phyloP scores from a whole-genome alignment of 1,140 invertebrate species.

The Drosophila eugracilis region DNA sequence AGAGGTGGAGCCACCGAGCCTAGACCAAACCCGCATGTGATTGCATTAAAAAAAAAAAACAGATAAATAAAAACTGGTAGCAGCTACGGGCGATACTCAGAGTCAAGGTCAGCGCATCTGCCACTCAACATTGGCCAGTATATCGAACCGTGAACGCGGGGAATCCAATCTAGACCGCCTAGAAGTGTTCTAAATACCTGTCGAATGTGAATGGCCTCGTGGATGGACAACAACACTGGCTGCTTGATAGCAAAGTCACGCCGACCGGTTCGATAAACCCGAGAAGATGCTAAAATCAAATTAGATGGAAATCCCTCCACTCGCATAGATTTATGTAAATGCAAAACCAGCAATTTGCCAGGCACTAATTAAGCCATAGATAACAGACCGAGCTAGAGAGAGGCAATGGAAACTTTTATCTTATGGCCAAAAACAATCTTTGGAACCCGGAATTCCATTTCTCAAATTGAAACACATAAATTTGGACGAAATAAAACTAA shows the following conservation, averaged over 20 bases:
- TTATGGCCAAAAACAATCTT: constrained; percentile 27
- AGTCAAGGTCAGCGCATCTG: constrained; percentile 63
- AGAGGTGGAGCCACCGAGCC: constrained; percentile 16
- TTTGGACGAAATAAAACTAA: constrained; percentile 42
- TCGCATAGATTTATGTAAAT: constrained; percentile 64
- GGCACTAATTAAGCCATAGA: constrained; percentile 52
- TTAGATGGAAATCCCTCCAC: constrained; percentile 57
- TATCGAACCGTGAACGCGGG: background rate
- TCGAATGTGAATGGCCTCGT: constrained; percentile 60
- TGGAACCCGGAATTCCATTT: constrained; percentile 69
- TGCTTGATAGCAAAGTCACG: constrained; percentile 22
- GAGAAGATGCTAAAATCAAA: constrained; percentile 45
- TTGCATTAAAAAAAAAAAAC: constrained; percentile 36
- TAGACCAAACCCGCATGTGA: constrained; percentile 53
- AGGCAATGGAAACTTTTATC: background rate
- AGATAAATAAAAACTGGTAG: constrained; percentile 34
- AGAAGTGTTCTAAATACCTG: constrained; percentile 62
- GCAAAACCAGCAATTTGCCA: constrained; percentile 30
- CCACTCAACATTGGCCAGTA: constrained; percentile 44
- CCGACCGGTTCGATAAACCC: constrained; percentile 60
- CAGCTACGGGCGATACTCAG: background rate
- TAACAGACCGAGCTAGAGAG: constrained; percentile 16
- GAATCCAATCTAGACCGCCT: constrained; percentile 7
- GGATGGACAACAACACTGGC: constrained; percentile 23
- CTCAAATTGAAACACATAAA: constrained; percentile 69